Base-by-base conservation (phyloP, 1,140 invertebrate species). In the Dendroctonus ponderosae region DNA sequence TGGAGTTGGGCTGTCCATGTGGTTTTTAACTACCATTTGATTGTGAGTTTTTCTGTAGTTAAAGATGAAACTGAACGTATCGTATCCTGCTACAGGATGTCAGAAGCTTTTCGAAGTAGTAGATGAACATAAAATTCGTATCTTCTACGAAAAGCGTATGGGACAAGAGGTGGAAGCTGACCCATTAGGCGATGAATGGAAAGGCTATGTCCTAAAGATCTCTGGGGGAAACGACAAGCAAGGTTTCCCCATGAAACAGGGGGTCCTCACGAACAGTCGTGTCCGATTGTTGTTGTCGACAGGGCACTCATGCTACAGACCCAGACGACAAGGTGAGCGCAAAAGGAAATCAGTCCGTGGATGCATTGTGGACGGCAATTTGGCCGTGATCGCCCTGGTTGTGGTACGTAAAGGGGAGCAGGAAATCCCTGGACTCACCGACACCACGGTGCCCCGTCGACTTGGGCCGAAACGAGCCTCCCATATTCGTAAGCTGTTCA, bases 161-260 rank as follows among this genome's bases (percentile, higher is more conserved):
- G 94, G 96, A 58, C 89, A 94, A 71, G 94, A 99, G 82, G 91
- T 99, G 2, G 89, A 94, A 75, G 96, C 91, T 65, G 96, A 98
- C 79, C 82, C 87, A 69, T 82, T 99, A 59, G 97, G 97, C 50
- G 94, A 98, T 82, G 97, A 99, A 85, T 99, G 97, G 97, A 98
- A 97, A 83, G 97, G 97, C 56, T 99, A 99, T 76, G 87, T 98
- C 54, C 85, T 99, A 8, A 89, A 94, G 67, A 91, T 99, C 69
- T 87, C 94, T 74, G 97, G 97, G 73, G 97, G 97, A 73, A 99
- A 99, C 80, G 98, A 99, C 84, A 99, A 99, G 82, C 97, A 99
- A 85, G 98, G 98, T 63, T 99, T 99, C 80, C 97, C 97, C 40
- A 99, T 99, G 98, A 99, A 99, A 81, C 97, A 99, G 82, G 97